Base-by-base conservation (phyloP, 2,113 vertebrate species). In the Nesogale talazaci region DNA sequence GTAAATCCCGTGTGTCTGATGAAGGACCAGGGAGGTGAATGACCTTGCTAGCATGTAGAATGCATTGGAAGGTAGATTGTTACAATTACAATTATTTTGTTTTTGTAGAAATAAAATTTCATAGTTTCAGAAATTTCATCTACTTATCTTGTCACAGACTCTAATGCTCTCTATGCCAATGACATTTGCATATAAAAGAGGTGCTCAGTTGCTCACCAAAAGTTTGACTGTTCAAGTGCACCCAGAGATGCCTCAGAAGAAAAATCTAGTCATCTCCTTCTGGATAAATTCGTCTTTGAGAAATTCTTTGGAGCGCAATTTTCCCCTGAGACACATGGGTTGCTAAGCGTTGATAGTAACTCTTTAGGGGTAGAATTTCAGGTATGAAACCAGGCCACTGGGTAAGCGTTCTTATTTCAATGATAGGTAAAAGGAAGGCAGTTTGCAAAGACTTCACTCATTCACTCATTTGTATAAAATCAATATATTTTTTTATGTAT, bases 91-190 rank as follows among this genome's bases (percentile, higher is more conserved):
- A n/a, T n/a, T 34, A 16, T 20, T 9, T 16, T 38, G 36, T 20
- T 46, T 61, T 4, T 31, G 34, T 16, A 59, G 34, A 22, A 40
- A 36, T 2, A 0, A 31, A 29, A 42, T 34, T 25, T 42, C 29
- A 16, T 23, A 36, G 46, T 27, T 34, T 74, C 40, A 10, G 70
- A 67, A 70, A 67, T 15, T 29, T 76, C 14, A 16, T 8, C 27
- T 27, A 1, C 46, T 0, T 3, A 4, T 14, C 3, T 6, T 11
- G 0, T 57, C 25, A n/a, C 27, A 3, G 46, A 25, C 38, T 29
- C 1, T 40, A 2, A 22, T 19, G 3, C 40, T 5, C 1, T 65
- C n/a, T 56, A 0, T 74, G 29, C 15, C 4, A 12, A 4, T 23
- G 7, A 38, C 20, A 1, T 4, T 14, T 2, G 0, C 42, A 3